Conservation (phyloP, 2,888 invertebrate genomes). For the Bhutanitis thaidina region DNA sequence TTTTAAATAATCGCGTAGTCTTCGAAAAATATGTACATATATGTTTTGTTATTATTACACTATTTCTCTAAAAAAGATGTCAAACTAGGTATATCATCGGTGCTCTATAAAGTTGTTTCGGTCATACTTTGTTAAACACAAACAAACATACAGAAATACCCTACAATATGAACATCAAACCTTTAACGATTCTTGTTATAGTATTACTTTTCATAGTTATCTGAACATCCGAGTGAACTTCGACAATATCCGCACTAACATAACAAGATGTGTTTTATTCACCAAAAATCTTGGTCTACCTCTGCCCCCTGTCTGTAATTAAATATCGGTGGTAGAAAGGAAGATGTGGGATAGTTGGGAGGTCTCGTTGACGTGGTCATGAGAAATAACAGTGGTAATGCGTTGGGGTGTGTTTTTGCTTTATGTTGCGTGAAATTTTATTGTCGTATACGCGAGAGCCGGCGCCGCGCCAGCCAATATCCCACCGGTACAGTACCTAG, state of each 20-base stretch:
- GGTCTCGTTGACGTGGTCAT: conserved; percentile 50
- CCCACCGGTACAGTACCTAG: conserved; percentile 14
- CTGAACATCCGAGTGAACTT: conserved; percentile 61
- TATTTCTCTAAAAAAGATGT: too few species aligned
- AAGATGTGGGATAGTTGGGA: conserved; percentile 26
- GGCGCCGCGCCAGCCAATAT: conserved; percentile 33
- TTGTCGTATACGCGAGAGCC: conserved; percentile 53
- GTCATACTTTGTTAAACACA: background rate
- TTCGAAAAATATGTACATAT: too few species aligned
- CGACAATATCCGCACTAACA: conserved; percentile 62
- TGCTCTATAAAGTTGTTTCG: too few species aligned
- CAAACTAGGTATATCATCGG: too few species aligned
- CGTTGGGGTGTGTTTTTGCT: conserved; percentile 77
- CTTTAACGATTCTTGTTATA: conserved; percentile 47
- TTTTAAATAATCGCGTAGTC: too few species aligned
- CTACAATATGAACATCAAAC: conserved; percentile 10
- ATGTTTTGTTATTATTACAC: too few species aligned
- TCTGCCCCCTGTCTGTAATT: conserved; percentile 27
- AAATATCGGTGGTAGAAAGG: conserved; percentile 16
- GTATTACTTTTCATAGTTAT: conserved; percentile 66
- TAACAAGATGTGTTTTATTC: conserved; percentile 65
- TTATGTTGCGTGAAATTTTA: conserved; percentile 80
- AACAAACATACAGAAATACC: background rate
- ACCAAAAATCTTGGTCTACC: conserved; percentile 38
- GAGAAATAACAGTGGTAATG: conserved; percentile 61